These are phyloP conservation scores for Hemiscyllium ocellatum DNA, from an alignment of 2,113 vertebrate genomes.

Conservation along the genomic window DNA sequence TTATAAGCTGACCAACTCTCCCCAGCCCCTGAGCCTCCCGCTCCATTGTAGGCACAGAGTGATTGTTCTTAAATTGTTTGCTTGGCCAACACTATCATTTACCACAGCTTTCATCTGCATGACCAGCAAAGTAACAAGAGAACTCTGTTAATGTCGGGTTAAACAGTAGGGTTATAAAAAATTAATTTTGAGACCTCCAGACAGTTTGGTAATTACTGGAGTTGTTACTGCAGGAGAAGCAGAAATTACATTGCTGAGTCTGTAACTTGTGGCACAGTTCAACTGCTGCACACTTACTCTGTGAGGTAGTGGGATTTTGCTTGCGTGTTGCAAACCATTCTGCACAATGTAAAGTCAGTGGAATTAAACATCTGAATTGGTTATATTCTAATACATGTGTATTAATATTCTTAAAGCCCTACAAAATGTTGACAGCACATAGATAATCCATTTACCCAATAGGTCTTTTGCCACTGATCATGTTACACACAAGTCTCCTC, in stretches of 20 bases:
- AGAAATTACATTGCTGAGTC: not conserved
- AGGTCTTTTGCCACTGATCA: not conserved
- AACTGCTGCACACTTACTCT: not conserved
- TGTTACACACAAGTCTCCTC: not conserved
- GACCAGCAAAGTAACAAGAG: conserved; percentile 1
- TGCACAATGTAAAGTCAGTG: not conserved
- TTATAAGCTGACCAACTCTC: not conserved
- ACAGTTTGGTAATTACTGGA: conserved; percentile 1
- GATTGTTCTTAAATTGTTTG: conserved; percentile 7
- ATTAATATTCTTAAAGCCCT: not conserved
- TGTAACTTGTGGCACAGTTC: not conserved
- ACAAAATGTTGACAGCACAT: not conserved
- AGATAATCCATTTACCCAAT: not conserved
- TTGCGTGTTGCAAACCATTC: not conserved
- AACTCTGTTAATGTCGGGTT: not conserved
- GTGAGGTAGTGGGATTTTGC: no score
- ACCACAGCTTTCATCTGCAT: not conserved
- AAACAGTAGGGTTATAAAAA: not conserved
- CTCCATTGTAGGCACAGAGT: not conserved
- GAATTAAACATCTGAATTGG: not conserved
- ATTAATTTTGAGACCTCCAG: conserved; percentile 15
- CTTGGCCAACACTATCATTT: not conserved
- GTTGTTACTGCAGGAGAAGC: not conserved
- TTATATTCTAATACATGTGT: not conserved
- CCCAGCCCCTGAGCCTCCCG: not conserved